phyloP scores from a whole-genome alignment of 2,888 invertebrate species.

The Nesidiocoris tenuis region DNA sequence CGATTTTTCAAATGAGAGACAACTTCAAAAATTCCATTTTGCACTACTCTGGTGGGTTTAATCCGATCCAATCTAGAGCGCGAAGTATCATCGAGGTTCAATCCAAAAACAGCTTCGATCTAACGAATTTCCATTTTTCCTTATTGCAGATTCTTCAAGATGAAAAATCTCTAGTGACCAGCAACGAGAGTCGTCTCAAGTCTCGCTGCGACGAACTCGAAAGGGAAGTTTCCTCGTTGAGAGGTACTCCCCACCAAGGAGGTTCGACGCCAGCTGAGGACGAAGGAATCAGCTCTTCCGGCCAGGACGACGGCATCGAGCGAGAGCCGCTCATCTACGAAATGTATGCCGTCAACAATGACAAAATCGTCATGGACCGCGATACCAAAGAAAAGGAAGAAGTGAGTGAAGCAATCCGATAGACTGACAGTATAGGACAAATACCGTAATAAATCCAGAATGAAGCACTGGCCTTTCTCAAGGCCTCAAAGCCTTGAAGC shows the following conservation, averaged over 20 bases:
- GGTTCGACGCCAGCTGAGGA: constrained; percentile 71
- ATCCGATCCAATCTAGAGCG: no score
- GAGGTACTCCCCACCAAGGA: constrained; percentile 58
- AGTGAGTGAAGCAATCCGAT: constrained; percentile 30
- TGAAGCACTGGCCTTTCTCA: no score
- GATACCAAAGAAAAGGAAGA: constrained; percentile 54
- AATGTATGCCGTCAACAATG: constrained; percentile 62
- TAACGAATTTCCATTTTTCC: no score
- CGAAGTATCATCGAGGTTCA: no score
- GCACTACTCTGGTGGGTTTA: no score
- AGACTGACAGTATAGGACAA: no score
- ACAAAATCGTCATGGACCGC: constrained; percentile 58
- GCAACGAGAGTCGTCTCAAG: constrained; percentile 71
- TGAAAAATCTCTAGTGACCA: constrained; percentile 71
- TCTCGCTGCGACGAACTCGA: constrained; percentile 74
- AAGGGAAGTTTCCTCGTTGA: constrained; percentile 66
- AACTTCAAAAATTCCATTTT: no score
- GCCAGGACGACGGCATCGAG: constrained; percentile 60
- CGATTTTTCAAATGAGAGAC: no score
- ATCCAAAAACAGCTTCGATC: no score
- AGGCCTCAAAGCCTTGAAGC: no score
- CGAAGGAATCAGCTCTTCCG: constrained; percentile 85
- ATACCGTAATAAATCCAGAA: neutral
- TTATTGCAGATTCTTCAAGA: constrained; percentile 75
- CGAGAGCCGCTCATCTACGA: constrained; percentile 64